Evolutionary conservation across 1,140 invertebrate genomes (phyloP).

Genomic region (Tetramorium simillimum): DNA sequence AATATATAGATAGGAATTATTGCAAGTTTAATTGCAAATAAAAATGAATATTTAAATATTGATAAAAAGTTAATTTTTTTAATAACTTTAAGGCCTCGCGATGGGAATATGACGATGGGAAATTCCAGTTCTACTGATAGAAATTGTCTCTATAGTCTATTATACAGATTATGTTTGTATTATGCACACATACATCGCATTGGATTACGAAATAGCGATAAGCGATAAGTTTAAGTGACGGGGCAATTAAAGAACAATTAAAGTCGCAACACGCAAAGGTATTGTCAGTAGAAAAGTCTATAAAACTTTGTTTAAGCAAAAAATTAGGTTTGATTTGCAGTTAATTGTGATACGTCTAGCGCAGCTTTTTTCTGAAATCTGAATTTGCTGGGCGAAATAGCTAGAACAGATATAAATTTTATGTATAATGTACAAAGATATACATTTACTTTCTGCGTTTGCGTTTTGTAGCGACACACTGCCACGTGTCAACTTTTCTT

Average conservation of each 20-base stretch:
- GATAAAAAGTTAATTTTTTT: too few relatives aligned
- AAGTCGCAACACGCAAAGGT: conserved; percentile 35
- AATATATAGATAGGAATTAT: too few relatives aligned
- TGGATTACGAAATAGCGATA: conserved; percentile 45
- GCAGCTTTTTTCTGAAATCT: background rate
- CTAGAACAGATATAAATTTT: background rate
- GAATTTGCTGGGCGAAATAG: background rate
- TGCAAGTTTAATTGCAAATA: too few relatives aligned
- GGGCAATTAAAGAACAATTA: conserved; percentile 73
- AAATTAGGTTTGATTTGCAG: conserved; percentile 25
- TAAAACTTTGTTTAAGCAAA: conserved; percentile 29
- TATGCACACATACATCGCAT: background rate
- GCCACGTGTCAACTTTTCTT: conserved; percentile 31
- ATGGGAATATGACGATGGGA: background rate
- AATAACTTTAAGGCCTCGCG: too few relatives aligned
- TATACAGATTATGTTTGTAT: background rate
- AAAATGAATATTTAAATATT: too few relatives aligned
- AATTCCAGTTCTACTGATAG: conserved; percentile 45
- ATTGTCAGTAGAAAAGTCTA: conserved; percentile 51
- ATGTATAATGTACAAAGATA: background rate
- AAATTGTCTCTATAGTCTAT: conserved; percentile 47
- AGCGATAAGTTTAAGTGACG: conserved; percentile 50
- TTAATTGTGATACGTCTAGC: background rate
- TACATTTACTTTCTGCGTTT: background rate
- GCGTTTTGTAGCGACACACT: background rate